phyloP scores from a whole-genome alignment of 2,797 vertebrate species.

The Sebastes matsubarae region DNA sequence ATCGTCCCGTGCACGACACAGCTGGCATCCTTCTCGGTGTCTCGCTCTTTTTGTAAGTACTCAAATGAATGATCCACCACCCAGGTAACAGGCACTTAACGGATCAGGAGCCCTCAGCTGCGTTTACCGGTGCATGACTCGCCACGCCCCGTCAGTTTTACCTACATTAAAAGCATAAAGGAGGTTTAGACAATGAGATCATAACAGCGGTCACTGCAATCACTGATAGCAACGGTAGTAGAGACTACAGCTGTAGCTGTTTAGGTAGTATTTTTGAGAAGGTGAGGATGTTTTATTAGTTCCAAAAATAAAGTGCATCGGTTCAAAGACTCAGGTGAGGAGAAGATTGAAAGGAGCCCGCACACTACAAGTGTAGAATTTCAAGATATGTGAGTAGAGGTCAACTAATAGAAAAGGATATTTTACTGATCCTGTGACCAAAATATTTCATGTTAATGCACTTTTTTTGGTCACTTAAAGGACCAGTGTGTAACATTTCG shows the following conservation, averaged over 20 bases:
- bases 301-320: background rate
- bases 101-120: constrained; percentile 41
- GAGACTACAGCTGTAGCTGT: background rate
- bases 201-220: background rate
- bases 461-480: background rate
- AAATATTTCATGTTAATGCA: background rate
- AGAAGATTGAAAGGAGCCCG: background rate
- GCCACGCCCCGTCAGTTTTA: constrained; percentile 43
- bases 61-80: constrained; percentile 37
- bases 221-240: background rate
- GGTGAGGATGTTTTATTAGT: background rate
- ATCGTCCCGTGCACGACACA: constrained; percentile 5
- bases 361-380: background rate
- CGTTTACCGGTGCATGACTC: constrained; percentile 37
- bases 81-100: constrained; percentile 54
- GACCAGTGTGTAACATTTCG: no score
- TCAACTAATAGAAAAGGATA: background rate
- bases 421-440: background rate
- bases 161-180: constrained; percentile 18
- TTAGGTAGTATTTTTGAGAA: background rate
- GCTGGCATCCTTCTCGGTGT: constrained; percentile 33
- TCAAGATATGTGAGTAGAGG: background rate
- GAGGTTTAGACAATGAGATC: constrained; percentile 22
- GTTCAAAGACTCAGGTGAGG: background rate
- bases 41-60: background rate